Base-by-base conservation (phyloP, 23 tunicate genomes). In the Halocynthia aurantium region DNA sequence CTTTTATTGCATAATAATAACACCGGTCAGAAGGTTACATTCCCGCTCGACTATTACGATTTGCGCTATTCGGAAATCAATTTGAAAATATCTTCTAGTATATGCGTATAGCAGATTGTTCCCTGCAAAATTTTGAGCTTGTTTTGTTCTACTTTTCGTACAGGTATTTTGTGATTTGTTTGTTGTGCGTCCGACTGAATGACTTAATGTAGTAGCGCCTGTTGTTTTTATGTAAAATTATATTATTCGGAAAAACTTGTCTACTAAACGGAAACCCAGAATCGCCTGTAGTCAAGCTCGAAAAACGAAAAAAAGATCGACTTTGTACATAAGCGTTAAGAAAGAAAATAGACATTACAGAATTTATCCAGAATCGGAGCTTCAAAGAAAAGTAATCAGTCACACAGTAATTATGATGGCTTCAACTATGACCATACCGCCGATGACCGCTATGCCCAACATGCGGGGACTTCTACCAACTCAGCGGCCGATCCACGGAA, bases 401-500 rank as follows among this genome's bases (percentile, higher is more conserved):
- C 21, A 67, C 72, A 53, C 17, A 57, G 17, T 19, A 21, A 21
- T 74, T 20, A 57, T 11, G 54, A 89, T 89, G 96, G 75, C 87
- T 52, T 84, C 96, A 9, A 80, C 96, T 7, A 76, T 89, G 58
- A 81, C 96, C 52, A 80, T 89, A 50, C 96, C 96, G 56, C 96
- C 84, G 49, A 81, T 84, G 17, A 52, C 82, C 78, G 69, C 87
- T 60, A 84, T 74, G 20, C 78, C 22, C 70, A 49, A 9, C 70
- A 31, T 31, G 44, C 44, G 44, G 2, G 44, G 44, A 31, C 44
- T 31, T 4, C 4, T 31, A 31, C 44, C 44, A 31, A 0, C 44
- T 4, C 44, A 31, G 44, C 70, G 49, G 49, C 9, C 31, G 19
- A 11, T 49, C 70, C 70, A 5, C 70, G 49, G 49, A 65, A 65